phyloP scores from a whole-genome alignment of 2,113 vertebrate species.

The Galbula dea region DNA sequence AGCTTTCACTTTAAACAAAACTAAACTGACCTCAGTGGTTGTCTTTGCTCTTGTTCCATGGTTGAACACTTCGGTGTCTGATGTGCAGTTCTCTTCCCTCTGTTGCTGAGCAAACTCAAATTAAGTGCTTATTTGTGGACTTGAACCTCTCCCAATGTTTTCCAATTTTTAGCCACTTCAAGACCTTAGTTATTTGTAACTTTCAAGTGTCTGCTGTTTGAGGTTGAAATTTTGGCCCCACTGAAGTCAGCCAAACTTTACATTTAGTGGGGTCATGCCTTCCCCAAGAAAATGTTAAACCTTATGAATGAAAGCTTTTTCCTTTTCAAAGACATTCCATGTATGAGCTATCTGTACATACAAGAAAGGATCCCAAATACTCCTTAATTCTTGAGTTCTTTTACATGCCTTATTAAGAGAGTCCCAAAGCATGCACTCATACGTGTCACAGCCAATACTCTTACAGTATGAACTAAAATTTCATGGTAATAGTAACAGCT shows the following conservation, averaged over 20 bases:
- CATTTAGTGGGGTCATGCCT: background rate
- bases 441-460: background rate
- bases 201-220: background rate
- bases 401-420: background rate
- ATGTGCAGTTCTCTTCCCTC: background rate
- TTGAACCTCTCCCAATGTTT: background rate
- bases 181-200: background rate
- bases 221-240: background rate
- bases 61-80: background rate
- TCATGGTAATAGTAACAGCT: background rate
- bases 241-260: background rate
- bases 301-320: background rate
- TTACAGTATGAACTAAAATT: background rate
- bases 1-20: constrained; percentile 6
- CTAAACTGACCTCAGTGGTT: background rate
- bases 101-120: background rate
- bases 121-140: background rate
- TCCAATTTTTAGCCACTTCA: background rate
- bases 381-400: background rate
- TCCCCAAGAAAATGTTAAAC: background rate
- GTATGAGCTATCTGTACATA: background rate
- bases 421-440: background rate
- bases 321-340: background rate
- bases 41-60: background rate
- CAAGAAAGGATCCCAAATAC: background rate